A percentile compares a stretch with the other conserved stretches of the same genome.
Conservation (phyloP, 2,888 invertebrate species). For the Zelleria hepariella region DNA sequence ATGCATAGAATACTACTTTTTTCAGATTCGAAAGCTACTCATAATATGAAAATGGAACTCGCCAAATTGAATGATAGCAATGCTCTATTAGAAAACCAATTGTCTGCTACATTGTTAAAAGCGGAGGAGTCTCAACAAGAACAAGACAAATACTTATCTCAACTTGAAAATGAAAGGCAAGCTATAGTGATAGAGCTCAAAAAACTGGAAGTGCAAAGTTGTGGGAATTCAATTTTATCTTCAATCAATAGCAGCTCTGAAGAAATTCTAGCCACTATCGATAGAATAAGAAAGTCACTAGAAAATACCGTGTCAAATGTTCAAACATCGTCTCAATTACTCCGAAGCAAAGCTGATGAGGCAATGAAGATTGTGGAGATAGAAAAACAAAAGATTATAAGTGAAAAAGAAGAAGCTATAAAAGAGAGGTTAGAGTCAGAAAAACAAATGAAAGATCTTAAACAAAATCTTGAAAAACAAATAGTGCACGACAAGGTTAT, state of each 20-base stretch:
- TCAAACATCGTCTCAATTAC: slow-evolving; percentile 49
- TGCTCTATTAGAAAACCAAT: slow-evolving; percentile 30
- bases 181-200: slow-evolving; percentile 42
- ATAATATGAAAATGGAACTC: slow-evolving; percentile 56
- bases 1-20: too few relatives aligned
- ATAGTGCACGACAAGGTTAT: slow-evolving; percentile 29
- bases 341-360: slow-evolving; percentile 54
- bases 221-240: slow-evolving; percentile 41
- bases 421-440: slow-evolving; percentile 37
- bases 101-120: slow-evolving; percentile 31
- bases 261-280: slow-evolving; percentile 38
- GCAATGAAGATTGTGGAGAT: slow-evolving; percentile 51
- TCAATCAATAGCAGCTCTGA: slow-evolving; percentile 32
- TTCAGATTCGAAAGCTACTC: slow-evolving; percentile 58
- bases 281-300: slow-evolving; percentile 36
- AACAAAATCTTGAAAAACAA: slow-evolving; percentile 37
- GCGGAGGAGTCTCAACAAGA: slow-evolving; percentile 32
- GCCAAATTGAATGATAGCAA: slow-evolving; percentile 42
- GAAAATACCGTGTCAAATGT: slow-evolving; percentile 36
- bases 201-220: slow-evolving; percentile 41
- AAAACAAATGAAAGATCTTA: slow-evolving; percentile 33
- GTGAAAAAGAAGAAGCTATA: slow-evolving; percentile 53
- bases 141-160: slow-evolving; percentile 31
- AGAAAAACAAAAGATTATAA: slow-evolving; percentile 50
- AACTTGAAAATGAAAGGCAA: slow-evolving; percentile 43